Base-by-base conservation (phyloP, 2,113 vertebrate genomes). In the Otus sunia region DNA sequence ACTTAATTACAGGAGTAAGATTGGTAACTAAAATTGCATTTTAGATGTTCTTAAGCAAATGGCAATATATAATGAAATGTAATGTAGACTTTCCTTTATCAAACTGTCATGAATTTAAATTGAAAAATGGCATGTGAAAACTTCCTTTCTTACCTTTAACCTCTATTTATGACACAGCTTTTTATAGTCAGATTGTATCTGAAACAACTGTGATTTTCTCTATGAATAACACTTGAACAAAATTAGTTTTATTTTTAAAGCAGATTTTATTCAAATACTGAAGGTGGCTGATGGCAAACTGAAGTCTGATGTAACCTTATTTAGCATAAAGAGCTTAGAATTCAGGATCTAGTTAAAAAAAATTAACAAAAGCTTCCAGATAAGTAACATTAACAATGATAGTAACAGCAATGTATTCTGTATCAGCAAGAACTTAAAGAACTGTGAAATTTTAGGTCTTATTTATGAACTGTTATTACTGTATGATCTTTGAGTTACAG, bases 401-500 rank as follows among this genome's bases (percentile, higher is more conserved):
- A 45, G 15, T 11, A 82, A 53, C 30, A 77, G 8, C 23, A 49
- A 37, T 10, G 10, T 64, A 15, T 43, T 23, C 30, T 69, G 6
- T 59, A 19, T 68, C 10, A 77, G 34, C 30, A 53, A 49, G 30
- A 52, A 49, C 26, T 50, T 36, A 32, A 71, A 77, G 16, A 63
- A 58, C 5, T 59, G 32, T 66, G 76, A 91, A 25, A 47, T 39
- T 71, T 73, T 77, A 36, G 26, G 26, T 80, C 76, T 68, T 79
- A 26, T 59, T 91, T 27, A 25, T 55, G 60, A 64, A 59, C 12
- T 55, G 45, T 78, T 80, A 53, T 21, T 92, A 20, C 26, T 72
- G 3, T 41, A 59, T 1, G 3, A 52, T 63, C 60, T 75, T 76
- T 87, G 72, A 97, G 97, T 96, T 87, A 49, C 97, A 99, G 99